A percentile compares a stretch with the other conserved stretches of the same genome.
Evolutionary conservation across 2,888 invertebrate species (phyloP).

Genomic region (Vandiemenella viatica): DNA sequence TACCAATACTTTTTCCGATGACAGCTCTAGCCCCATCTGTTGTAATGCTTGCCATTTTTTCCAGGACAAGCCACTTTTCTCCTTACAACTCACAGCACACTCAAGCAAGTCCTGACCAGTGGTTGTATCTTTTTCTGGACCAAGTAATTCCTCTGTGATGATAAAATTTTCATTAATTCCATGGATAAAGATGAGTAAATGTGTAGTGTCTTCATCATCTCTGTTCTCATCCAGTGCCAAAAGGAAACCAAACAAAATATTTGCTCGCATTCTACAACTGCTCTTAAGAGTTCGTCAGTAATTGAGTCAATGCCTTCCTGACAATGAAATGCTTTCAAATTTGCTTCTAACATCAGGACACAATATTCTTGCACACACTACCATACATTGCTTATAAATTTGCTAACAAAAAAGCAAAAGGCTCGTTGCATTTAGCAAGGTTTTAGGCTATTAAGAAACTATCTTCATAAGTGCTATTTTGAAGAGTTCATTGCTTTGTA

Average conservation of each 20-base stretch:
- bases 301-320: background rate
- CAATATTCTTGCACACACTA: no score
- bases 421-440: no score
- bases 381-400: no score
- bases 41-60: no score
- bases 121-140: background rate
- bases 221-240: background rate
- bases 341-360: background rate
- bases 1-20: no score
- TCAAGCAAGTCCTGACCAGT: background rate
- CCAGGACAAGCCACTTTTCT: background rate
- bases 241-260: background rate
- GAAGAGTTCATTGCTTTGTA: no score
- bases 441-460: no score
- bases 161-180: background rate
- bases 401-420: no score
- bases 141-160: background rate
- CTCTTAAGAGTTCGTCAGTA: background rate
- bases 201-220: background rate
- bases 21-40: no score
- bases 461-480: no score
- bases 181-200: background rate
- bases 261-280: background rate
- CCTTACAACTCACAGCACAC: background rate
- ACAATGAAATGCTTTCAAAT: background rate